Evolutionary conservation across 53 echinoderm and acorn worm species (phyloP).

Genomic region (Paracentrotus lividus): DNA sequence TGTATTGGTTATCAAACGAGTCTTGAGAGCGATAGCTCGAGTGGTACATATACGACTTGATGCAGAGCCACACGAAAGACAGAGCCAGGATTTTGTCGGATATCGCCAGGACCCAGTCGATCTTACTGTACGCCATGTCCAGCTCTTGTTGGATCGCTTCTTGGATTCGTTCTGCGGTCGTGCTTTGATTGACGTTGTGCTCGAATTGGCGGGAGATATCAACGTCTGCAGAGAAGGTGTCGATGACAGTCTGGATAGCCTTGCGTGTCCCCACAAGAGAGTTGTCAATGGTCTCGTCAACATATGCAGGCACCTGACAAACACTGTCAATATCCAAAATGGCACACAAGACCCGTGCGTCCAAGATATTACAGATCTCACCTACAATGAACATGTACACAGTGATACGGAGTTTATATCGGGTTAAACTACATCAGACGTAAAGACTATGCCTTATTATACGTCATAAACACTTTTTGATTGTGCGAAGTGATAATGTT

Average conservation of each 20-base stretch:
- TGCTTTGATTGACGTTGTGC: slow-evolving; percentile 72
- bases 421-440: too few species aligned
- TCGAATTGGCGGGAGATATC: slow-evolving; percentile 79
- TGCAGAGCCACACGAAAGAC: slow-evolving; percentile 84
- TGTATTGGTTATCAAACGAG: slow-evolving; percentile 91
- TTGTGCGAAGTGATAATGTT: too few species aligned
- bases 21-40: slow-evolving; percentile 90
- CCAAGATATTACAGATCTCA: slow-evolving; percentile 76
- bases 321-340: slow-evolving; percentile 70
- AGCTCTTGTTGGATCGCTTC: slow-evolving; percentile 82
- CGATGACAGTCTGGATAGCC: slow-evolving; percentile 67
- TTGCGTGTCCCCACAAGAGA: slow-evolving; percentile 55
- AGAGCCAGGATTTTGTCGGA: slow-evolving; percentile 89
- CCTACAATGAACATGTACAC: slow-evolving; percentile 56
- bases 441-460: too few species aligned
- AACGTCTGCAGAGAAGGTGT: slow-evolving; percentile 78
- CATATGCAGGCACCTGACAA: slow-evolving; percentile 72
- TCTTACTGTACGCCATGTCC: slow-evolving; percentile 66
- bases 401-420: too few species aligned
- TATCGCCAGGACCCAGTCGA: slow-evolving; percentile 76
- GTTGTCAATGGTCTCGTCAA: slow-evolving; percentile 71
- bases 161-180: slow-evolving; percentile 78
- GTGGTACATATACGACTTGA: slow-evolving; percentile 87
- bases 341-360: slow-evolving; percentile 74
- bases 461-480: too few species aligned